Conservation (phyloP, 2,797 vertebrate genomes). For the Sorex maritimensis region DNA sequence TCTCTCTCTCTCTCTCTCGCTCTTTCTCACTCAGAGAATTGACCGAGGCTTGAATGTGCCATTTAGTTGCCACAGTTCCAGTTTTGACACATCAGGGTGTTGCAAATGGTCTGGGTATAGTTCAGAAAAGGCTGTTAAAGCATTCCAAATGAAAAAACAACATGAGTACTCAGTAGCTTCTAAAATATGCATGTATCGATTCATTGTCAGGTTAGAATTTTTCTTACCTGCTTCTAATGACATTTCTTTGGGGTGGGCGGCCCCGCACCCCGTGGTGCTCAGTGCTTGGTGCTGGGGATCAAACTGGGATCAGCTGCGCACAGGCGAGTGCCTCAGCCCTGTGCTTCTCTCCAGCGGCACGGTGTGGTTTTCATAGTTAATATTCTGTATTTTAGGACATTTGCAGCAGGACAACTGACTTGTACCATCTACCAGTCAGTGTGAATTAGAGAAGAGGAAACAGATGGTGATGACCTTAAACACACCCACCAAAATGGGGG, state of each 20-base stretch:
- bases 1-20: too few species aligned
- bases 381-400: conserved; percentile 33
- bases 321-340: too few species aligned
- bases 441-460: neutral
- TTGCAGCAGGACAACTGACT: neutral
- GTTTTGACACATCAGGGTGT: neutral
- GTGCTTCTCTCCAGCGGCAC: too few species aligned
- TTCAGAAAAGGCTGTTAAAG: neutral
- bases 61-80: neutral
- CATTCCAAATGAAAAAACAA: neutral
- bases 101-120: neutral
- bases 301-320: too few species aligned
- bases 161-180: conserved; percentile 22
- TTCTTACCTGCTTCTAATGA: neutral
- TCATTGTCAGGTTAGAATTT: neutral
- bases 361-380: too few species aligned
- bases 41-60: neutral
- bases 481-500: neutral
- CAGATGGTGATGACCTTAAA: conserved; percentile 6
- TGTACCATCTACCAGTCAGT: neutral
- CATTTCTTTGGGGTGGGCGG: neutral
- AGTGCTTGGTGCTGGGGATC: too few species aligned
- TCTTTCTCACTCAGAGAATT: neutral
- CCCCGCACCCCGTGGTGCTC: too few species aligned
- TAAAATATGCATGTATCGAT: neutral